These are phyloP conservation scores for Aporophyla nigra DNA, from an alignment of 2,888 invertebrate species.

Conservation along the genomic window DNA sequence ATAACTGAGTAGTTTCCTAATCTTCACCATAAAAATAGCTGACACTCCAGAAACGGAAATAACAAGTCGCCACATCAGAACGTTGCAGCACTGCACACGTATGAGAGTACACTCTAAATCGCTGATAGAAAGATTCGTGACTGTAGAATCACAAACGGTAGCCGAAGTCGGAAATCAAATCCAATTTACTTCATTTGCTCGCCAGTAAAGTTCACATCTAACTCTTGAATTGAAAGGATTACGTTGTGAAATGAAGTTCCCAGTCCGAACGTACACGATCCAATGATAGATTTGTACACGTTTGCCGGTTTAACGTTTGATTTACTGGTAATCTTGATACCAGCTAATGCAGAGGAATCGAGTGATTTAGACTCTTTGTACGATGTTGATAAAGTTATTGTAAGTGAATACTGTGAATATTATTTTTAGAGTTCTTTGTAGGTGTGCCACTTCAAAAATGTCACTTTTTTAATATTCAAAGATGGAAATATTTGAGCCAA, in stretches of 20 bases:
- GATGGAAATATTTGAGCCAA: not conserved
- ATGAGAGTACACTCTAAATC: constrained; percentile 69
- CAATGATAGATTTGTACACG: constrained; percentile 71
- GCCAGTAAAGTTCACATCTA: constrained; percentile 86
- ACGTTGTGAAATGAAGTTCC: constrained; percentile 81
- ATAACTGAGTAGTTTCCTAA: not conserved
- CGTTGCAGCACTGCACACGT: constrained; percentile 47
- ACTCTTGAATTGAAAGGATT: constrained; percentile 87
- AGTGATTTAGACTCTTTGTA: constrained; percentile 58
- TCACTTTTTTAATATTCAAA: not conserved
- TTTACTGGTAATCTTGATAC: constrained; percentile 67
- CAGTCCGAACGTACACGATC: constrained; percentile 66
- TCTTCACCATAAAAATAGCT: constrained; percentile 24
- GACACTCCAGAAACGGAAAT: constrained; percentile 20
- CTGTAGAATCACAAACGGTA: constrained; percentile 83
- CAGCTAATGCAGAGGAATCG: constrained; percentile 58
- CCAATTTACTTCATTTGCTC: constrained; percentile 89
- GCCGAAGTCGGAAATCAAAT: constrained; percentile 87
- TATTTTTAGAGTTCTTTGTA: constrained; percentile 18
- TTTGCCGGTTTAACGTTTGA: constrained; percentile 70
- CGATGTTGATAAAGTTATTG: constrained; percentile 35
- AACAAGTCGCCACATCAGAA: constrained; percentile 42
- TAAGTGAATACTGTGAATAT: constrained; percentile 1
- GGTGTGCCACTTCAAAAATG: not conserved
- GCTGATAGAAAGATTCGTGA: constrained; percentile 84